Conservation (phyloP, 2,888 invertebrate genomes). For the Nymphalis c-album region DNA sequence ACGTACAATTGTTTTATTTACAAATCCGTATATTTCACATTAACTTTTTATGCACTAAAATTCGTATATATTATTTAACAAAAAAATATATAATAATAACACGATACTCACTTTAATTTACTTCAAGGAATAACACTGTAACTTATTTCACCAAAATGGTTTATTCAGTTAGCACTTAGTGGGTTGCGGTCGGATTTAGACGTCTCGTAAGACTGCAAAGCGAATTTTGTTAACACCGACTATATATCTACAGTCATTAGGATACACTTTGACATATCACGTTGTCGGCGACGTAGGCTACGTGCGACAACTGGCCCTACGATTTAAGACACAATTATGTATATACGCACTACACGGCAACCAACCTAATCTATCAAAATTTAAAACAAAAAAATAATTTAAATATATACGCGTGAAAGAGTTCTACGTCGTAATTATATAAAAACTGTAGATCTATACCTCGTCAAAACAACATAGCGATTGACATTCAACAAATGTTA, state of each 20-base stretch:
- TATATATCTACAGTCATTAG: slow-evolving; percentile 44
- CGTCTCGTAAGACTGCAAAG: slow-evolving; percentile 47
- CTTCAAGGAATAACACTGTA: slow-evolving; percentile 10
- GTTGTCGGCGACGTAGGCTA: background rate
- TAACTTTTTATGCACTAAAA: background rate
- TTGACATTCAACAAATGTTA: background rate
- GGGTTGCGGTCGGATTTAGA: slow-evolving; percentile 43
- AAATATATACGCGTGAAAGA: background rate
- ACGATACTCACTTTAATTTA: slow-evolving; percentile 23
- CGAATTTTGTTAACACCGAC: slow-evolving; percentile 41
- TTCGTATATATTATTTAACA: background rate
- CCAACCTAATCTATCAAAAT: background rate
- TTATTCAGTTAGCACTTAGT: slow-evolving; percentile 35
- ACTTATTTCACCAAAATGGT: slow-evolving; percentile 33
- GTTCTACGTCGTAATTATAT: background rate
- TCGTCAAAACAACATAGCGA: background rate
- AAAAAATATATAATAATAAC: slow-evolving; percentile 3
- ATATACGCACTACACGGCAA: background rate
- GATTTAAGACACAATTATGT: background rate
- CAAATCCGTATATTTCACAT: no score
- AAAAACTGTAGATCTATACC: background rate
- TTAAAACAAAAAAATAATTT: background rate
- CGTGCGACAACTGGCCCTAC: slow-evolving; percentile 5
- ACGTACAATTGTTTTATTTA: no score
- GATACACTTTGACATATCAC: slow-evolving; percentile 28